Evolutionary conservation across 2,797 vertebrate genomes (phyloP).

Genomic region (Takifugu rubripes): DNA sequence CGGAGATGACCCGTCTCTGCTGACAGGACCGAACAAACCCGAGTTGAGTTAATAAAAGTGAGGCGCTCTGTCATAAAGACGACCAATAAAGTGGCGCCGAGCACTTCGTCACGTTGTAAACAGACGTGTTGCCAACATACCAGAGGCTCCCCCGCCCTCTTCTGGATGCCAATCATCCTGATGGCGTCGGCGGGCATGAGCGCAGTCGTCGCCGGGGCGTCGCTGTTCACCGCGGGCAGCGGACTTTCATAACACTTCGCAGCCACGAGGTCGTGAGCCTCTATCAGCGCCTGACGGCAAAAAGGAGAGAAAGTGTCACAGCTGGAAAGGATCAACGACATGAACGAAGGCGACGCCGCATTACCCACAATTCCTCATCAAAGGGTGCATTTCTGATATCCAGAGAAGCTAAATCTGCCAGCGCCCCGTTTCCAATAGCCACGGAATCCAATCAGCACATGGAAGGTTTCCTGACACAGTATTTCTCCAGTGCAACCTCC

Average conservation of each 20-base stretch:
- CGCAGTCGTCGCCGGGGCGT: conserved; percentile 71
- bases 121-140: conserved; percentile 67
- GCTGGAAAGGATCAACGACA: not conserved
- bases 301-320: conserved; percentile 3
- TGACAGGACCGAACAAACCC: conserved; percentile 5
- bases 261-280: conserved; percentile 96
- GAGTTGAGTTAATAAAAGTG: conserved; percentile 2
- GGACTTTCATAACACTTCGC: conserved; percentile 91
- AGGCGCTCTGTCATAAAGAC: conserved; percentile 2
- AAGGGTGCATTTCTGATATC: conserved; percentile 1
- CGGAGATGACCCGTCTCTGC: too few relatives aligned
- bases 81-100: conserved; percentile 2
- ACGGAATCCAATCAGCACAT: conserved; percentile 43
- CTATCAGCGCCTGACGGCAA: conserved; percentile 84
- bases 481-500: conserved; percentile 23
- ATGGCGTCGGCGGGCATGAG: conserved; percentile 90
- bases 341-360: not conserved
- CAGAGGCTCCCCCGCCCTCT: conserved; percentile 91
- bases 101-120: not conserved
- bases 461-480: conserved; percentile 47
- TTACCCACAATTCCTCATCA: conserved; percentile 4
- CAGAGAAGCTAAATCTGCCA: conserved; percentile 10
- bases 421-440: conserved; percentile 38
- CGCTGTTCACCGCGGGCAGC: conserved; percentile 77
- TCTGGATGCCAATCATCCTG: conserved; percentile 96